phyloP scores from a whole-genome alignment of 2,113 vertebrate genomes.

The Etia nguti region DNA sequence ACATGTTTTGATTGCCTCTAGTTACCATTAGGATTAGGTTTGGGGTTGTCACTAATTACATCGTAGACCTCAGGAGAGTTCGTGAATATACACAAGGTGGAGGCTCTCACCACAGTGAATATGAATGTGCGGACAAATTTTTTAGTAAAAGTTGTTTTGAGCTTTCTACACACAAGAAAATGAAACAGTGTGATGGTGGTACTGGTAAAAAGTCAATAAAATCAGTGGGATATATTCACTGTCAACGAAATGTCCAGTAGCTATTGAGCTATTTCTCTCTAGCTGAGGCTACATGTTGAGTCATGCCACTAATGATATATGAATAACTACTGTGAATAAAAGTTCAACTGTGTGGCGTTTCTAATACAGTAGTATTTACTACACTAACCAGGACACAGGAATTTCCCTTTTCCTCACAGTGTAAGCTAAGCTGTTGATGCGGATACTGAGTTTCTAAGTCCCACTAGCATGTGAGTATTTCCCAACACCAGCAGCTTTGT shows the following conservation, averaged over 20 bases:
- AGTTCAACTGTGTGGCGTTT: background rate
- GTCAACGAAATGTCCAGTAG: background rate
- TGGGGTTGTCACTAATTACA: background rate
- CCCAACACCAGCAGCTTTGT: slow-evolving; percentile 43
- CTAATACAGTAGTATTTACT: background rate
- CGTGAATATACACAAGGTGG: background rate
- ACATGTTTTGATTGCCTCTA: background rate
- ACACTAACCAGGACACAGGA: slow-evolving; percentile 6
- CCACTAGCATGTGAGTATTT: slow-evolving; percentile 25
- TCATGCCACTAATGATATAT: background rate
- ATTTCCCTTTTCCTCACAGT: background rate
- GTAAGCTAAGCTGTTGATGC: slow-evolving; percentile 7
- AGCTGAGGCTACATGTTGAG: background rate
- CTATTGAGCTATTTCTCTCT: background rate
- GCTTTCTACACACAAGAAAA: background rate
- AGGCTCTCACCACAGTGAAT: background rate
- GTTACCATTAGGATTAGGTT: background rate
- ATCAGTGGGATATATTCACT: background rate
- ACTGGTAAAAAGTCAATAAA: background rate
- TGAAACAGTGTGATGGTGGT: background rate
- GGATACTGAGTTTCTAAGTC: slow-evolving; percentile 8
- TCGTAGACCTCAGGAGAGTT: background rate
- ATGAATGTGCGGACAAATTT: background rate
- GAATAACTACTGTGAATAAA: background rate
- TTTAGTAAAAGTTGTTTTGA: background rate